Conservation (phyloP, 2,113 vertebrate species). For the Hypocryptadius cinnamomeus region DNA sequence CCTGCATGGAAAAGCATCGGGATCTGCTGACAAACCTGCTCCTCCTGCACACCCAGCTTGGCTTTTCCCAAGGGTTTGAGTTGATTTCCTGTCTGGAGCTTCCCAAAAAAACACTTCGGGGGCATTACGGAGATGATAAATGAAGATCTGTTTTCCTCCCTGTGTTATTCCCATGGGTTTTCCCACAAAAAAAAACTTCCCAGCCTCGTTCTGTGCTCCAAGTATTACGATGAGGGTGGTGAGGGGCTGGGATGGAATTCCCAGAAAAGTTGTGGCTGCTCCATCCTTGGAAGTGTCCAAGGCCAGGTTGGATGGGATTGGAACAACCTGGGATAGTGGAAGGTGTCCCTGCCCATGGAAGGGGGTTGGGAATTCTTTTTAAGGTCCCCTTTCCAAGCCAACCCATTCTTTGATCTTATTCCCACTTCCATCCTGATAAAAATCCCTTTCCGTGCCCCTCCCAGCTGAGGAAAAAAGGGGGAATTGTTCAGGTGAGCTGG, state of each 20-base stretch:
- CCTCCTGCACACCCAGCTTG: background rate
- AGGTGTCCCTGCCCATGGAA: background rate
- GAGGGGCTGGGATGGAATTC: background rate
- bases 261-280: background rate
- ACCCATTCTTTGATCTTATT: background rate
- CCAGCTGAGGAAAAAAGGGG: background rate
- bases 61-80: background rate
- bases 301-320: background rate
- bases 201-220: background rate
- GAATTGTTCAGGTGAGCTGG: background rate
- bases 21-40: background rate
- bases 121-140: background rate
- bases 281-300: background rate
- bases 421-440: background rate
- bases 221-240: background rate
- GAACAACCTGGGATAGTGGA: background rate
- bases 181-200: background rate
- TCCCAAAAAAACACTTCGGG: background rate
- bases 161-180: background rate
- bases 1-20: accelerated
- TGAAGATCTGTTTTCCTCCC: background rate
- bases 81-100: background rate
- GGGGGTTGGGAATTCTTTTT: background rate
- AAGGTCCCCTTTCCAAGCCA: background rate
- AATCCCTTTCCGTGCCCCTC: background rate